phyloP scores from a whole-genome alignment of 2,113 vertebrate genomes.

The Gopherus evgoodei region DNA sequence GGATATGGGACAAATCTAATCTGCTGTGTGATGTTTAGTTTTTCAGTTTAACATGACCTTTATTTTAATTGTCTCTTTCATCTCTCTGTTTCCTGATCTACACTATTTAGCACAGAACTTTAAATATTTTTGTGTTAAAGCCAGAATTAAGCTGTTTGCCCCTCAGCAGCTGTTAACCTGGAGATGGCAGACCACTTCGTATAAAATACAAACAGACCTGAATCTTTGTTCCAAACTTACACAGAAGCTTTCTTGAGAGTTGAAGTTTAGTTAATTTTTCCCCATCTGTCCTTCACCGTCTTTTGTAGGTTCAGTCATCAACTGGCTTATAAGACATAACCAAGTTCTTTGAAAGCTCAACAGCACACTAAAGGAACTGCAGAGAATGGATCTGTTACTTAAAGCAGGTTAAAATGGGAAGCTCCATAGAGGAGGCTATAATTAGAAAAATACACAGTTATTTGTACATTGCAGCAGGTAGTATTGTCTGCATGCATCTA shows the following conservation, averaged over 20 bases:
- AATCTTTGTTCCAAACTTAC: constrained; percentile 63
- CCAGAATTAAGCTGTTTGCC: constrained; percentile 33
- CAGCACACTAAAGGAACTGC: constrained; percentile 64
- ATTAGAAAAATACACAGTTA: constrained; percentile 50
- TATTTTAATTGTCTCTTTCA: not conserved
- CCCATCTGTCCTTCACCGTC: constrained; percentile 42
- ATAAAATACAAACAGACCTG: constrained; percentile 47
- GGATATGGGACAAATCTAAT: constrained; percentile 2
- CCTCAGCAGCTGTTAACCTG: not conserved
- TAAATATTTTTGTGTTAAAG: constrained; percentile 43
- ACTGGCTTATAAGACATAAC: constrained; percentile 61
- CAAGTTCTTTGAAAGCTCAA: constrained; percentile 68
- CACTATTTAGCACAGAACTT: not conserved
- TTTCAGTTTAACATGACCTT: constrained; percentile 25
- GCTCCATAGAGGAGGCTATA: constrained; percentile 47
- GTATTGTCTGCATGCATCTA: not conserved
- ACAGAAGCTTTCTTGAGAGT: constrained; percentile 67
- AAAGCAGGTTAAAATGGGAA: constrained; percentile 54
- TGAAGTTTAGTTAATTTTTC: constrained; percentile 64
- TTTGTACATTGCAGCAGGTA: constrained; percentile 4
- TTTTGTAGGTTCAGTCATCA: constrained; percentile 63
- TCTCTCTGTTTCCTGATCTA: not conserved
- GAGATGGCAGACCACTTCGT: constrained; percentile 56
- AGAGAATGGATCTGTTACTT: constrained; percentile 32
- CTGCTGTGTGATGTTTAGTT: constrained; percentile 17